These are phyloP conservation scores for Nannoperca australis DNA, from an alignment of 2,797 vertebrate species.

Conservation along the genomic window DNA sequence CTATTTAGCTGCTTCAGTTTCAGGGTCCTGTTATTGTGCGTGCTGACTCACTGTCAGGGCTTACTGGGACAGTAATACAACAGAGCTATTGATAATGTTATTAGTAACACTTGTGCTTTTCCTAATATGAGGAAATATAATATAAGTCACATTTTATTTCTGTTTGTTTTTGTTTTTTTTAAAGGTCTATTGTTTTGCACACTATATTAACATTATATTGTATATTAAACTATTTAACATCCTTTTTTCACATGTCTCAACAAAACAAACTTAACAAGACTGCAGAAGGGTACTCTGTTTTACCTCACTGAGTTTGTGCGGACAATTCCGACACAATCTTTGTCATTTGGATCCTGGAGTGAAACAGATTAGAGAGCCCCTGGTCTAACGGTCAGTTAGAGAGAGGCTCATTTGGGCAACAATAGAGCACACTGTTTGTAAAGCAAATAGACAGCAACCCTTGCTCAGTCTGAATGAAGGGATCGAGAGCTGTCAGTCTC, in stretches of 20 bases:
- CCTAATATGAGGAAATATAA: too few relatives aligned
- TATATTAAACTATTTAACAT: too few relatives aligned
- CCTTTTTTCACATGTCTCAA: not conserved
- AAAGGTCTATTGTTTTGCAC: not conserved
- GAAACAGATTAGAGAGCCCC: constrained; percentile 39
- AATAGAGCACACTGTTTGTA: constrained; percentile 51
- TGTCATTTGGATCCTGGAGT: constrained; percentile 38
- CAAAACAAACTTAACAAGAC: not conserved
- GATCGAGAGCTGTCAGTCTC: constrained; percentile 40
- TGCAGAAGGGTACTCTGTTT: not conserved
- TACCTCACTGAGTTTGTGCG: not conserved
- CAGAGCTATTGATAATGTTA: too few relatives aligned
- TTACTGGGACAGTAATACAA: too few relatives aligned
- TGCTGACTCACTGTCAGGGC: not conserved
- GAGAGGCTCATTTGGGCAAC: constrained; percentile 33
- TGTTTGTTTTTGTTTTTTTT: too few relatives aligned
- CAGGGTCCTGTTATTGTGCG: not conserved
- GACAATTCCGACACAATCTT: constrained; percentile 26
- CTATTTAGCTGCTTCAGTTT: not conserved
- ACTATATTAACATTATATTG: not conserved
- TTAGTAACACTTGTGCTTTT: not conserved
- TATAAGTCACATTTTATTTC: not conserved
- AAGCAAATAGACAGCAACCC: constrained; percentile 51
- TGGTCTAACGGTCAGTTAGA: constrained; percentile 16
- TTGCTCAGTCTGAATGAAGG: constrained; percentile 22